Evolutionary conservation across 1,140 invertebrate species (phyloP), one percentile per base, ranked within the genome.

Genomic region (Lerema accius): DNA sequence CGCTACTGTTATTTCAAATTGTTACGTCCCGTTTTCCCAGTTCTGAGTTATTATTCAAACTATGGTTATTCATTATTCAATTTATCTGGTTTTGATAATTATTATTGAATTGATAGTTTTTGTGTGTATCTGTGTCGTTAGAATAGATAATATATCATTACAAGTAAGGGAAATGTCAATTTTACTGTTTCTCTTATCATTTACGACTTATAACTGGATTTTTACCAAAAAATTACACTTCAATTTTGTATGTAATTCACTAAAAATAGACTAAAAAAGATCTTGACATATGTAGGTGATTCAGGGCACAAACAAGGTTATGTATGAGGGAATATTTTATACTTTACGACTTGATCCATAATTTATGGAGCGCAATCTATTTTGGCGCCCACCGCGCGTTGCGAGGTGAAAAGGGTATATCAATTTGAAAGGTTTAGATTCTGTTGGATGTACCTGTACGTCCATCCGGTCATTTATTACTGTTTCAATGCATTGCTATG

Each of bases 301-400:
- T 10, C n/a, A n/a, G 10, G 7, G n/a, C 15, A 19, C 42, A 45
- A 0, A 17, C 43, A 26, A 13, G 10, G 17, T 46, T 45, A 46
- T 46, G 23, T 46, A 46, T 26, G 43, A 26, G 43, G 6, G 5
- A 23, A 26, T 46, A 46, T 46, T 46, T 46, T 46, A 46, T 46
- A 46, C 15, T 46, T 46, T 46, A 46, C 43, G 17, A 26, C 19
- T 26, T 26, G 19, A 46, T 46, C 43, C 43, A 46, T 46, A 46
- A 46, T 46, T 46, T 46, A 46, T 46, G 43, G 43, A 46, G 19
- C 43, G 2, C 17, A 13, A 26, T 46, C 19, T 11, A 23, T 46
- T 46, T 46, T 23, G 19, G 43, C 17, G 43, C 43, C 19, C 17
- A 26, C 43, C 4, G 23, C 16, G 43, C 16, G 11, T 11, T 23